Percentiles rank a stretch among this genome's conserved stretches.
phyloP scores from a whole-genome alignment of 1,140 invertebrate genomes.

The Drosophila aff. region DNA sequence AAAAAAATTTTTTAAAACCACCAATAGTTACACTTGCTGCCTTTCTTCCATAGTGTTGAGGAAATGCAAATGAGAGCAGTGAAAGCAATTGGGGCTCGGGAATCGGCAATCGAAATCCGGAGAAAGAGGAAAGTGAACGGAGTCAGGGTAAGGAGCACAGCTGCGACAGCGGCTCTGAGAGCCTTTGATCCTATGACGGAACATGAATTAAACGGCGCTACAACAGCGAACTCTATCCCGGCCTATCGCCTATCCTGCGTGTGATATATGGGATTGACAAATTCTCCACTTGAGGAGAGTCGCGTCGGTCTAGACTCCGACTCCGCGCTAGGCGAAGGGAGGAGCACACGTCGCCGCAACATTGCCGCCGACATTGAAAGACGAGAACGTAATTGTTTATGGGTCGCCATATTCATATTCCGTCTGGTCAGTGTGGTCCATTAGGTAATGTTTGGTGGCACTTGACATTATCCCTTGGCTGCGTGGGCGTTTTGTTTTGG shows the following conservation, averaged over 20 bases:
- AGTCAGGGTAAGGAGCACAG: conserved; percentile 27
- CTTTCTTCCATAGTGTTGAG: conserved; percentile 63
- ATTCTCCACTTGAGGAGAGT: conserved; percentile 76
- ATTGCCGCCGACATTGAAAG: conserved; percentile 74
- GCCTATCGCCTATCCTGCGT: conserved; percentile 58
- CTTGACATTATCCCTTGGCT: conserved; percentile 58
- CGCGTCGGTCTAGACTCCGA: conserved; percentile 66
- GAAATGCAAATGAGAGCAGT: conserved; percentile 75
- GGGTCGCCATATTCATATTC: conserved; percentile 30
- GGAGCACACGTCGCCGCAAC: conserved; percentile 62
- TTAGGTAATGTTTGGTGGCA: conserved; percentile 69
- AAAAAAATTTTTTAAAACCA: conserved; percentile 8
- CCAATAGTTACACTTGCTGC: conserved; percentile 42
- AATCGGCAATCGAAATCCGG: neutral
- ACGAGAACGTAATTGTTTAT: conserved; percentile 70
- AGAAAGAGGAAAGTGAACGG: conserved; percentile 18
- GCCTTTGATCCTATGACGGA: conserved; percentile 80
- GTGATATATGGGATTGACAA: conserved; percentile 81
- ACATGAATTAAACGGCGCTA: conserved; percentile 82
- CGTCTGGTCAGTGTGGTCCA: conserved; percentile 77
- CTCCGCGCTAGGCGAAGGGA: neutral
- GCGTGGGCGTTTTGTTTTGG: conserved; percentile 64
- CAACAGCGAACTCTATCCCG: conserved; percentile 38
- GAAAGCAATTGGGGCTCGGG: conserved; percentile 48
- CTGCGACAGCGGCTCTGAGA: conserved; percentile 55